Percentiles rank a stretch among this genome's conserved stretches.
Conservation (phyloP, 92 coral and sea anemone species). For the Palythoa grandis region DNA sequence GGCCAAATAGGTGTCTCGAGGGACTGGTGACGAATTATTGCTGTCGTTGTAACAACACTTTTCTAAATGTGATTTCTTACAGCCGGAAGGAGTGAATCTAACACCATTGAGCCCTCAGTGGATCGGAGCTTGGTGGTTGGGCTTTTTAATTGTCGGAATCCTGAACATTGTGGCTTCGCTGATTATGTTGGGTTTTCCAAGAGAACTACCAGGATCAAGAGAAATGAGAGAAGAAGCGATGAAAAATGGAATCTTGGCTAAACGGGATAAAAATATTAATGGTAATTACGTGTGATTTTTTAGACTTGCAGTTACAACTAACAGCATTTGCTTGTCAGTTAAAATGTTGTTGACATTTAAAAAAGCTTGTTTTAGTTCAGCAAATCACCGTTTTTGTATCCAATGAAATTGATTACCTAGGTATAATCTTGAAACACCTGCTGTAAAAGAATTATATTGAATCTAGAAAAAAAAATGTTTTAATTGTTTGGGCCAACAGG, state of each 20-base stretch:
- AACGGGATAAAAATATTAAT: conserved; percentile 35
- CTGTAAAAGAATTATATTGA: not conserved
- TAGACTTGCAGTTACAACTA: not conserved
- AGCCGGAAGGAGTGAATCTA: conserved; percentile 48
- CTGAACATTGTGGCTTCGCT: not conserved
- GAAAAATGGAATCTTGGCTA: conserved; percentile 30
- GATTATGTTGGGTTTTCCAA: conserved; percentile 45
- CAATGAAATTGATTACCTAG: too few relatives aligned
- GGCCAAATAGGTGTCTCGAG: too few relatives aligned
- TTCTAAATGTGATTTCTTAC: not conserved
- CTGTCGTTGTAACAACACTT: too few relatives aligned
- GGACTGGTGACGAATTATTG: too few relatives aligned
- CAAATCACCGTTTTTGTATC: too few relatives aligned
- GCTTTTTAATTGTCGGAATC: conserved; percentile 38
- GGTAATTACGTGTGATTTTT: conserved; percentile 27
- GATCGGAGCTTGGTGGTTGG: conserved; percentile 60
- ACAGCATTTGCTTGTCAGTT: not conserved
- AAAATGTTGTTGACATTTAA: too few relatives aligned
- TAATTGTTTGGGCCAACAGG: not conserved
- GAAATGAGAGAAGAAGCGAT: conserved; percentile 34
- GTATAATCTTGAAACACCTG: too few relatives aligned
- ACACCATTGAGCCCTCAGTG: conserved; percentile 42
- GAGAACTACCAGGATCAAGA: conserved; percentile 35
- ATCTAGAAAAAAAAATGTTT: not conserved
- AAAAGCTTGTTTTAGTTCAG: too few relatives aligned